Evolutionary conservation across 2,888 invertebrate genomes (phyloP).

Genomic region (Neoascia interrupta): DNA sequence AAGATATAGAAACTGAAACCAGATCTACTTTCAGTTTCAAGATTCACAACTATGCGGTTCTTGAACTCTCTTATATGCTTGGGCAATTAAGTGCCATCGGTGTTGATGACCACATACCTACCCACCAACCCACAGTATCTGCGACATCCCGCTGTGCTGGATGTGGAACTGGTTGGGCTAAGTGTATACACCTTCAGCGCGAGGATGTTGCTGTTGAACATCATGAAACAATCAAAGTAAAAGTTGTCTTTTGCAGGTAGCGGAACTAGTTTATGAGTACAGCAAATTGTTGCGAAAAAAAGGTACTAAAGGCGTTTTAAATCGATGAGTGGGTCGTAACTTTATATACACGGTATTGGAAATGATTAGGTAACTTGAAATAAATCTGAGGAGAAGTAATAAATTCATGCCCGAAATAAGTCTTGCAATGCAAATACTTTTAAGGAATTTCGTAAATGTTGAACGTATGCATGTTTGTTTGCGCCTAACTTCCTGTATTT

Average conservation of each 20-base stretch:
- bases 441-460: too few species aligned
- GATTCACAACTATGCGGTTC: constrained; percentile 25
- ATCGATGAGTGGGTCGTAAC: too few species aligned
- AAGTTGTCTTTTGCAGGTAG: constrained; percentile 33
- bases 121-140: not conserved
- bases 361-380: too few species aligned
- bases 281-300: constrained; percentile 21
- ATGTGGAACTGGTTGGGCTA: constrained; percentile 13
- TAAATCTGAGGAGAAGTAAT: too few species aligned
- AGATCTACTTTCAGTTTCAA: constrained; percentile 37
- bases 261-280: constrained; percentile 7
- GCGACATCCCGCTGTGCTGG: not conserved
- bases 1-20: constrained; percentile 21
- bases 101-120: not conserved
- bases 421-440: too few species aligned
- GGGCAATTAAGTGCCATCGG: constrained; percentile 35
- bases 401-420: too few species aligned
- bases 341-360: too few species aligned
- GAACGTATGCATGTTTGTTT: too few species aligned
- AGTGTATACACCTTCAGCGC: constrained; percentile 22
- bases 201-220: constrained; percentile 9
- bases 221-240: constrained; percentile 40
- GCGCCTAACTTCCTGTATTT: too few species aligned
- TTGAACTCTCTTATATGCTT: constrained; percentile 45
- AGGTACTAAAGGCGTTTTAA: too few species aligned